Evolutionary conservation across 2,797 vertebrate species (phyloP).

Genomic region (Bradypodion pumilum): DNA sequence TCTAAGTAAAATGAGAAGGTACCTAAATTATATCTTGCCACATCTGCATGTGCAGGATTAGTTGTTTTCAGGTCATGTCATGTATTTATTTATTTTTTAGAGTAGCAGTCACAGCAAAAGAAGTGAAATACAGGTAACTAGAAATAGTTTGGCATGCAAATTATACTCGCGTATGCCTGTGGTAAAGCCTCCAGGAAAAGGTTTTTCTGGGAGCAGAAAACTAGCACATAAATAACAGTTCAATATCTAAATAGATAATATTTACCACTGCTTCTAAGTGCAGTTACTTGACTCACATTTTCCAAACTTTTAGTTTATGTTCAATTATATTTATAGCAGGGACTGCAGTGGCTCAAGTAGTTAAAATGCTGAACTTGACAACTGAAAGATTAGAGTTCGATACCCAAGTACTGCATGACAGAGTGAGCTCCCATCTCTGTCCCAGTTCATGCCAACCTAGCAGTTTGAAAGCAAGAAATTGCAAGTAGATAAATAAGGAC

Average conservation of each 20-base stretch:
- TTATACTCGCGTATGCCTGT: neutral
- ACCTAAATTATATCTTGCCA: neutral
- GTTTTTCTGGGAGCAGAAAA: neutral
- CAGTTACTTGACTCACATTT: neutral
- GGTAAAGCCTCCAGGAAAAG: neutral
- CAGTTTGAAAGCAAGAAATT: no score
- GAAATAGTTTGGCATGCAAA: no score
- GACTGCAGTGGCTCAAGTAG: no score
- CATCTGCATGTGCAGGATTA: neutral
- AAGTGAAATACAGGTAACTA: neutral
- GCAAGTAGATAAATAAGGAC: no score
- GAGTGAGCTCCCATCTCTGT: no score
- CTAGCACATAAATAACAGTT: neutral
- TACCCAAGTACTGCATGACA: no score
- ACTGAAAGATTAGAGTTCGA: no score
- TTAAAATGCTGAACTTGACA: no score
- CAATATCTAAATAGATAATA: neutral
- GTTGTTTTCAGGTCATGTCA: neutral
- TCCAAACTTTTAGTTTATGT: neutral
- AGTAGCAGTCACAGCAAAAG: neutral
- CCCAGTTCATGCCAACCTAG: no score
- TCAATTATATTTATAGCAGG: neutral
- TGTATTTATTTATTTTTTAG: neutral
- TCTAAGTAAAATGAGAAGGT: neutral
- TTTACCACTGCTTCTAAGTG: neutral